These are phyloP conservation scores for Fragum sueziense DNA, from an alignment of 2,888 invertebrate genomes.

Conservation along the genomic window DNA sequence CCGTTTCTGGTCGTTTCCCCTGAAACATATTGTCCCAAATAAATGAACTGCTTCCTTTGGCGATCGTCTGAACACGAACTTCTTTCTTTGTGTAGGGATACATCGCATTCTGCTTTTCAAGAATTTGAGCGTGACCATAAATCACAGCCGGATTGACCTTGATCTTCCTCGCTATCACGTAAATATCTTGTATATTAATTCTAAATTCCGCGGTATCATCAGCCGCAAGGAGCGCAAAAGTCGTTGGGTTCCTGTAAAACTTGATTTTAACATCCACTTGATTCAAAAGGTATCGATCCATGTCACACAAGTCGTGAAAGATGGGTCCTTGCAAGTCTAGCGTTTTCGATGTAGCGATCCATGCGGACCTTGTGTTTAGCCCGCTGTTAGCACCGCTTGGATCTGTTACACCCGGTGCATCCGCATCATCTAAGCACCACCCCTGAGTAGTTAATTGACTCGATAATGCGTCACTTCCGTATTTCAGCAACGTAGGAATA, in stretches of 20 bases:
- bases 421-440: conserved; percentile 42
- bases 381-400: conserved; percentile 31
- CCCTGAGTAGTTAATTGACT: conserved; percentile 44
- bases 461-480: conserved; percentile 37
- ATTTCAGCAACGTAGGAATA: conserved; percentile 54
- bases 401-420: conserved; percentile 36
- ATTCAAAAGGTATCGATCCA: conserved; percentile 38
- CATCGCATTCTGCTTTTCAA: conserved; percentile 26
- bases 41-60: conserved; percentile 39
- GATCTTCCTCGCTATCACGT: conserved; percentile 15
- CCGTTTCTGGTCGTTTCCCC: conserved; percentile 34
- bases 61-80: conserved; percentile 24
- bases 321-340: conserved; percentile 48
- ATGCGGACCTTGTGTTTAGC: conserved; percentile 30
- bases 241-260: conserved; percentile 32
- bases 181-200: conserved; percentile 32
- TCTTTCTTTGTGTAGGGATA: conserved; percentile 28
- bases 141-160: conserved; percentile 17
- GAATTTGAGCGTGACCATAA: conserved; percentile 33
- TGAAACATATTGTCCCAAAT: conserved; percentile 51
- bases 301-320: conserved; percentile 48
- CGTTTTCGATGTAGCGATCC: conserved; percentile 25
- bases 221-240: conserved; percentile 37
- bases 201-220: conserved; percentile 14
- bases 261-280: conserved; percentile 21